These are phyloP conservation scores for Tragulus kanchil DNA, from an alignment of 2,113 vertebrate species.

Conservation along the genomic window DNA sequence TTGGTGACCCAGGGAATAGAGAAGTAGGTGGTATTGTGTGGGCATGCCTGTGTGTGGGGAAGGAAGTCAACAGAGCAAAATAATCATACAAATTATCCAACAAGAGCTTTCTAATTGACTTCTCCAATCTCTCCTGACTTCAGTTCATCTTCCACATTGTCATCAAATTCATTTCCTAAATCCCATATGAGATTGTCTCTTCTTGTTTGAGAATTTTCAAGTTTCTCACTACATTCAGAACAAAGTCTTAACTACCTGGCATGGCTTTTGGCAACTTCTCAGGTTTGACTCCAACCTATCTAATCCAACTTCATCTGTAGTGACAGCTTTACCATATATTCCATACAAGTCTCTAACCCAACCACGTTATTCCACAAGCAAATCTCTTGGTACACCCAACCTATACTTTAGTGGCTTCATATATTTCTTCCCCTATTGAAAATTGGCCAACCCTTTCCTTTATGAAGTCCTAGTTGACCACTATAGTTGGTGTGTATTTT, in stretches of 20 bases:
- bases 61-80: background rate
- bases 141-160: background rate
- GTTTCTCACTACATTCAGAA: background rate
- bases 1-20: background rate
- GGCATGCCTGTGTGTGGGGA: background rate
- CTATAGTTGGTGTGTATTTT: background rate
- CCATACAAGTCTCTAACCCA: background rate
- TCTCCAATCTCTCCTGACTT: background rate
- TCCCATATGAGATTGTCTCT: background rate
- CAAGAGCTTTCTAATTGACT: background rate
- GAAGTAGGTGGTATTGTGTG: background rate
- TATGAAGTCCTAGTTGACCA: background rate
- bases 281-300: background rate
- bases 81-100: background rate
- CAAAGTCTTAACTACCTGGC: background rate
- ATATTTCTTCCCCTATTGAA: background rate
- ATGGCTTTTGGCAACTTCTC: background rate
- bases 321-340: background rate
- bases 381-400: background rate
- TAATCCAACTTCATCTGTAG: background rate
- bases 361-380: background rate
- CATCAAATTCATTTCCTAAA: conserved; percentile 16
- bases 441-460: background rate
- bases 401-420: background rate
- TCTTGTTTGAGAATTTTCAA: background rate